phyloP scores from a whole-genome alignment of 2,797 vertebrate species.

The Cryptoprocta ferox region DNA sequence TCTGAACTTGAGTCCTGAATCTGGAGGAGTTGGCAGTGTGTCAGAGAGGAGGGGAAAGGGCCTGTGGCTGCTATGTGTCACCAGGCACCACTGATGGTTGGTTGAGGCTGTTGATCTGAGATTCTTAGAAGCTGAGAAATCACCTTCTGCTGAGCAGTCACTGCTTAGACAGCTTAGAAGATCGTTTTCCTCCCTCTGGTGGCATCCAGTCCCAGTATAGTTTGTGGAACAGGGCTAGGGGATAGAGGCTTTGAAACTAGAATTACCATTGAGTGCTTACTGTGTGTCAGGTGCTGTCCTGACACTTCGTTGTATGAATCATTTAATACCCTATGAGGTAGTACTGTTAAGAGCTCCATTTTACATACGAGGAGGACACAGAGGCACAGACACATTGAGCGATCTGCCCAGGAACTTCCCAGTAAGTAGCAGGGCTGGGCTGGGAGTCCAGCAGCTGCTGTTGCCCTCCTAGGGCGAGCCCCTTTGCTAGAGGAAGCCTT shows the following conservation, averaged over 20 bases:
- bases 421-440: background rate
- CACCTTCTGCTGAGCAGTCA: background rate
- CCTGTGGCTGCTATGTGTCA: background rate
- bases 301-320: background rate
- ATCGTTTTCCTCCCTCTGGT: background rate
- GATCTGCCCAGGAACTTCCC: background rate
- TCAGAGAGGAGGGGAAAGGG: background rate
- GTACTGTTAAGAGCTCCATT: background rate
- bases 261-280: background rate
- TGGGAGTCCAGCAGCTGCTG: background rate
- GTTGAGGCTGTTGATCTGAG: background rate
- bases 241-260: background rate
- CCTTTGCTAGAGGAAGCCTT: background rate
- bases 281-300: background rate
- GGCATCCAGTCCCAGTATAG: background rate
- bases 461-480: background rate
- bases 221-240: background rate
- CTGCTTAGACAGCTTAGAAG: background rate
- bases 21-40: background rate
- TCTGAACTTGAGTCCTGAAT: slow-evolving; percentile 36
- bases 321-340: background rate
- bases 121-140: background rate
- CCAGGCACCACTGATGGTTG: background rate
- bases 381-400: background rate
- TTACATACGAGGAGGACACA: background rate